Evolutionary conservation across 2,113 vertebrate species (phyloP).

Genomic region (Telmatochromis brichardi): DNA sequence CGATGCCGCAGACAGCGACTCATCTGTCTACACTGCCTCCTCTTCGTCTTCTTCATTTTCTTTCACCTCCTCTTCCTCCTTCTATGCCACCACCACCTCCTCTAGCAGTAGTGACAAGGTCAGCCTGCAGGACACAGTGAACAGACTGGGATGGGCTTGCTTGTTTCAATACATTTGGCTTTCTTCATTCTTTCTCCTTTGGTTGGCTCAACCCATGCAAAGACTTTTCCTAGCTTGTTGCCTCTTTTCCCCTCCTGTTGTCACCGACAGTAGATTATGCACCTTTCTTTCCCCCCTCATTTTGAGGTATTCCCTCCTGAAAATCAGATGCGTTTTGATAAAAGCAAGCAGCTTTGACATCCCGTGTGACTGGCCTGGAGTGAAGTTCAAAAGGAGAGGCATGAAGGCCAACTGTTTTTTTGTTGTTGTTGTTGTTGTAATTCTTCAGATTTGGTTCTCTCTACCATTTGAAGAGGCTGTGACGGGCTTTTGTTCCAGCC

Average conservation of each 20-base stretch:
- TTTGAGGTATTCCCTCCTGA: not conserved
- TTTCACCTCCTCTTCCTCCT: constrained; percentile 69
- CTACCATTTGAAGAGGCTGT: not conserved
- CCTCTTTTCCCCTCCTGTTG: not conserved
- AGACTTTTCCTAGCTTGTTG: not conserved
- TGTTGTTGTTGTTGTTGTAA: not conserved
- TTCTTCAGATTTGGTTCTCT: not conserved
- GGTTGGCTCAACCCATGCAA: constrained; percentile 2
- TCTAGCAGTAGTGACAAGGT: constrained; percentile 74
- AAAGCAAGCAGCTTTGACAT: not conserved
- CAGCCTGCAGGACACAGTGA: constrained; percentile 37
- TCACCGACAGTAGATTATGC: not conserved
- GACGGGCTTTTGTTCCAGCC: constrained; percentile 40
- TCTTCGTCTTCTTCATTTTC: constrained; percentile 67
- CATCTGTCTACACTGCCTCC: constrained; percentile 66
- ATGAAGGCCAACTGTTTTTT: not conserved
- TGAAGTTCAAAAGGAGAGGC: constrained; percentile 6
- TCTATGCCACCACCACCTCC: constrained; percentile 59
- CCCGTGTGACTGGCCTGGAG: not conserved
- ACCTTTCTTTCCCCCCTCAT: not conserved
- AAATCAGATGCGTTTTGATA: not conserved
- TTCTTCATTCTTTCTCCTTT: constrained; percentile 1
- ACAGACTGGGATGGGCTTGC: constrained; percentile 47
- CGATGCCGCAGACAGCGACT: constrained; percentile 67
- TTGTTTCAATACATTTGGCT: constrained; percentile 34